Evolutionary conservation across 1,140 invertebrate species (phyloP), one percentile per base, ranked within the genome.

Genomic region (Tetragnatha versicolor): DNA sequence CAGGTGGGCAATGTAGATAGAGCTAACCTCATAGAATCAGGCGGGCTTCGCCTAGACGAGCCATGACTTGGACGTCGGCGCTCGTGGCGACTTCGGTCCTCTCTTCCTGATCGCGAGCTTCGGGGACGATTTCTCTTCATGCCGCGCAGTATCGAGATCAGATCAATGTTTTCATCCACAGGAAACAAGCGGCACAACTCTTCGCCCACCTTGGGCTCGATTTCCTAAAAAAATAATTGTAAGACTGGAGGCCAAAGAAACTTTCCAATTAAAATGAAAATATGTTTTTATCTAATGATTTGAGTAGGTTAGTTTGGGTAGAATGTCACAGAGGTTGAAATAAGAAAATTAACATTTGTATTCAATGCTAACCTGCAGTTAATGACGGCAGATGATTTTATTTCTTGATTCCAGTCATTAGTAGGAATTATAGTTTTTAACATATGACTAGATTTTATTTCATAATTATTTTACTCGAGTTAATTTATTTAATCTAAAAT

Each of bases 101-200:
- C 69, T 66, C 70, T 73, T 58, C 51, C 58, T 42, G 65, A 51
- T 29, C 63, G 20, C 14, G 70, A 35, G 4, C 65, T 77, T 27
- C 55, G 58, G 12, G 53, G 10, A 45, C 58, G 55, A 14, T 20
- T 70, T 39, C 73, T 78, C 53, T 83, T 82, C 79, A 95, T 94
- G 85, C 95, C 93, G 81, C 92, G 89, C 72, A 97, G 87, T 81
- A 98, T 94, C 45, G 93, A 92, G 33, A 92, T 93, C 87, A 98
- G 90, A 88, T 98, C 95, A 81, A 97, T 93, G 83, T 92, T 92
- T 82, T 96, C 93, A 86, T 99, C 97, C 86, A 95, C 91, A 3
- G 95, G 93, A 87, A 99, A 98, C 47, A 98, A 87, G 81, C 95
- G 91, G 85, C 97, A 98, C 35, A 99, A 88, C 86, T 97, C 94